A percentile compares a stretch with the other conserved stretches of the same genome.
phyloP scores from a whole-genome alignment of 2,888 invertebrate genomes.

The Torymus aiolomorphi region DNA sequence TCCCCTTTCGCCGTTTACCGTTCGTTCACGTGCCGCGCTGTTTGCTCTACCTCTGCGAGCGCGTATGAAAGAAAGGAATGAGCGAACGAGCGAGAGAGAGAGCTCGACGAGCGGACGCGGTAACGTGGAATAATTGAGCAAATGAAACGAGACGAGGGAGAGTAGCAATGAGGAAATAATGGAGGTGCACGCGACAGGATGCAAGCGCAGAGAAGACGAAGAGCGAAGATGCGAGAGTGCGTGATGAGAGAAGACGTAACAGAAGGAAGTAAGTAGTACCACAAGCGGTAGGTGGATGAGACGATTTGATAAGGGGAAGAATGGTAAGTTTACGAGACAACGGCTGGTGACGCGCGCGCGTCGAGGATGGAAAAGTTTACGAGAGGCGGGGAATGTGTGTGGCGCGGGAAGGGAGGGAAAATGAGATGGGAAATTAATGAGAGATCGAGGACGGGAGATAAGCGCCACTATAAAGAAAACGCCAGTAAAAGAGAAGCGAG shows the following conservation, averaged over 20 bases:
- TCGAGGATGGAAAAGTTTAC: no score
- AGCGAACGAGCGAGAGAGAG: constrained; percentile 1
- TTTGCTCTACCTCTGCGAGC: constrained; percentile 27
- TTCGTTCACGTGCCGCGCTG: constrained; percentile 31
- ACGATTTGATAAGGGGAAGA: background rate
- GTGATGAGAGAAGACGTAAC: background rate
- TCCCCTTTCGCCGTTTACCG: constrained; percentile 24
- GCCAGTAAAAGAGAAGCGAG: no score
- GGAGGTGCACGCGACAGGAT: background rate
- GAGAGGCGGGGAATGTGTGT: no score
- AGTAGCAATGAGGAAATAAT: constrained; percentile 38
- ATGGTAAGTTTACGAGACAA: no score
- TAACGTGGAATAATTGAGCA: constrained; percentile 21
- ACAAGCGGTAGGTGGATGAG: background rate
- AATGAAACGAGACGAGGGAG: constrained; percentile 35
- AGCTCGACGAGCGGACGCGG: background rate
- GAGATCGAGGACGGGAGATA: no score
- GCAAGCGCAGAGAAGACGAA: background rate
- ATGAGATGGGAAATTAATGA: no score
- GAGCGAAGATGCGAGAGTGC: background rate
- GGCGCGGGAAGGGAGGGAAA: no score
- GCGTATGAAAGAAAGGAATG: background rate
- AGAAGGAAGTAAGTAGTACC: background rate
- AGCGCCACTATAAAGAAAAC: no score
- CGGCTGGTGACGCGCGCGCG: no score